Base-by-base conservation (phyloP, 2,888 invertebrate genomes). In the Caenorhabditis afra region DNA sequence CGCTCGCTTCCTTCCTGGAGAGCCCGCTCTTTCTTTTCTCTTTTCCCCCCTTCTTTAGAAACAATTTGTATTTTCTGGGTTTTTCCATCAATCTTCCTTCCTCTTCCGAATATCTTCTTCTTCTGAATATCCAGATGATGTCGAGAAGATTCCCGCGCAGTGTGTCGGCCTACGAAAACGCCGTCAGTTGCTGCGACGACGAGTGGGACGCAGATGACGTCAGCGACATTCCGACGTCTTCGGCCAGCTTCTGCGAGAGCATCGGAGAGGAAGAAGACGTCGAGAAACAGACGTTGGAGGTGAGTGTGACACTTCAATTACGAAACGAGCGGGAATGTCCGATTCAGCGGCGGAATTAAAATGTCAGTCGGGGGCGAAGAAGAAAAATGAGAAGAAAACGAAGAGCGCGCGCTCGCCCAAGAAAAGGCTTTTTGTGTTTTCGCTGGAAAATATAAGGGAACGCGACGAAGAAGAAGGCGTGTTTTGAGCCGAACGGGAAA, bases 151-250 rank as follows among this genome's bases (percentile, higher is more conserved):
- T 78, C 29, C 71, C 66, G 12, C 41, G 71, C n/a, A 73, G 66
- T 0, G 64, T 41, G 7, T 79, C 78, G 12, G 78, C 78, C 8
- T 79, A 79, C 45, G 73, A 67, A 16, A 79, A 79, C 35, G 49
- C 45, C 3, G 41, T 61, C n/a, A 44, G 47, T 1, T 58, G 64
- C 1, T 66, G 50, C 20, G 66, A 66, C 39, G 71, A 73, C 37
- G 78, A 71, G 41, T 61, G 35, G 52, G 49, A 50, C 4, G 3
- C 29, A 7, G 29, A 29, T 14, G 68, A 68, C 37, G 41, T 14
- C 41, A 41, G 22, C n/a, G 41, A 65, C 18, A 16, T 52, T 11
- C 49, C 62, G 39, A 66, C 66, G 23, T 65, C 74, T 20, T 61
- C 58, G 14, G 16, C 52, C 11, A 45, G 58, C 22, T 76, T 57